phyloP scores from a whole-genome alignment of 2,797 vertebrate species.

The Tolypeutes matacus region DNA sequence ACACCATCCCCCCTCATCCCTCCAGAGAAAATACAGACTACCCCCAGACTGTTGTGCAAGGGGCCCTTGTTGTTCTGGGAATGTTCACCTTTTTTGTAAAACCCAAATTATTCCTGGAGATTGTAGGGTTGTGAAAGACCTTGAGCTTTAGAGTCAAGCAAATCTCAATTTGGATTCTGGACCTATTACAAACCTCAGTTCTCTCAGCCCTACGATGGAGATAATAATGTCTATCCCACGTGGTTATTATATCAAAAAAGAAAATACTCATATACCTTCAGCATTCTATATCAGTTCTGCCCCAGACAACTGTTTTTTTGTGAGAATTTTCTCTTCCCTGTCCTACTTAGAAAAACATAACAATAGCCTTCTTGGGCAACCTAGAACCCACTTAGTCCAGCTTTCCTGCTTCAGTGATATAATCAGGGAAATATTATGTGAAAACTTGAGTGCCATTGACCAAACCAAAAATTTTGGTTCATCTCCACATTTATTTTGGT shows the following conservation, averaged over 20 bases:
- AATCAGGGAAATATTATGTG: conserved; percentile 35
- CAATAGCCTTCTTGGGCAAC: not conserved
- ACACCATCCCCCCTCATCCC: not conserved
- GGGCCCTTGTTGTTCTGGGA: not conserved
- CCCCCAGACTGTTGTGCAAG: not conserved
- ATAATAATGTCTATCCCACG: not conserved
- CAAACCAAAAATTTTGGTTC: not conserved
- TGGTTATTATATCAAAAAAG: conserved; percentile 1
- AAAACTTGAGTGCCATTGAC: not conserved
- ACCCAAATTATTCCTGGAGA: conserved; percentile 1
- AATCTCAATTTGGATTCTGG: conserved; percentile 8
- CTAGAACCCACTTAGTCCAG: not conserved
- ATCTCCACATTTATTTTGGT: not conserved
- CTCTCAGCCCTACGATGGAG: not conserved
- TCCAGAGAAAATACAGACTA: conserved; percentile 19
- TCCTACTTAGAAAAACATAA: not conserved
- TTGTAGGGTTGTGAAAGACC: not conserved
- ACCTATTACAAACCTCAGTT: not conserved
- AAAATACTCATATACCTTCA: conserved; percentile 29
- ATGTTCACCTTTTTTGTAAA: not conserved
- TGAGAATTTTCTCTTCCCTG: not conserved
- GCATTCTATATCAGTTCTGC: not conserved
- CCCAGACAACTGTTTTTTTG: conserved; percentile 38
- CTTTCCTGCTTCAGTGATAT: not conserved
- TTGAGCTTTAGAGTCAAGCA: not conserved